Evolutionary conservation across 2,888 invertebrate species (phyloP).

Genomic region (Heliconius sara): DNA sequence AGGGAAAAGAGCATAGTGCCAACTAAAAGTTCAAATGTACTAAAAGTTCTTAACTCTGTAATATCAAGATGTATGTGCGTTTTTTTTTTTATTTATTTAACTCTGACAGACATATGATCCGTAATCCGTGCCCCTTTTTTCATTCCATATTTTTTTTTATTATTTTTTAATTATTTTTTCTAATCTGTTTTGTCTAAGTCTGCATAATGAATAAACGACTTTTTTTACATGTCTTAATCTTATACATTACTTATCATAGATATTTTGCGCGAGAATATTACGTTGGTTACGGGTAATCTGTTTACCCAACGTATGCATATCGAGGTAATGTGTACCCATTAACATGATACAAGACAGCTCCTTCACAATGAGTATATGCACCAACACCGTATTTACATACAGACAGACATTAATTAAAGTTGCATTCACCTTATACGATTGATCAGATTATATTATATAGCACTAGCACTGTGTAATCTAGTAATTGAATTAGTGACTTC

Average conservation of each 20-base stretch:
- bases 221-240: too few species aligned
- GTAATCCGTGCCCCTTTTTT: too few species aligned
- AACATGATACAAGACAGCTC: conserved; percentile 37
- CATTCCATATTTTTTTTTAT: too few species aligned
- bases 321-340: conserved; percentile 36
- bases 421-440: conserved; percentile 4
- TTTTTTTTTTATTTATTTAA: too few species aligned
- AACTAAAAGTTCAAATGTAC: neutral
- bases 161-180: too few species aligned
- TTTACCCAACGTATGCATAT: conserved; percentile 49
- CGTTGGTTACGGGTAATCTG: conserved; percentile 18
- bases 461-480: conserved; percentile 17
- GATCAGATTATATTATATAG: conserved; percentile 21
- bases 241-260: too few species aligned
- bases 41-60: neutral
- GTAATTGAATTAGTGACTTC: conserved; percentile 19
- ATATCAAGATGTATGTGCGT: neutral
- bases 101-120: too few species aligned
- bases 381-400: conserved; percentile 17
- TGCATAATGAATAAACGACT: too few species aligned
- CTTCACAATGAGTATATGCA: conserved; percentile 19
- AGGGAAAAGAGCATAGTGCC: neutral
- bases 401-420: conserved; percentile 28
- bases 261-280: too few species aligned
- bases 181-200: too few species aligned